These are phyloP conservation scores for Haliclona indistincta DNA, from an alignment of 37 sponge, comb jelly and placozoan species.

Conservation along the genomic window DNA sequence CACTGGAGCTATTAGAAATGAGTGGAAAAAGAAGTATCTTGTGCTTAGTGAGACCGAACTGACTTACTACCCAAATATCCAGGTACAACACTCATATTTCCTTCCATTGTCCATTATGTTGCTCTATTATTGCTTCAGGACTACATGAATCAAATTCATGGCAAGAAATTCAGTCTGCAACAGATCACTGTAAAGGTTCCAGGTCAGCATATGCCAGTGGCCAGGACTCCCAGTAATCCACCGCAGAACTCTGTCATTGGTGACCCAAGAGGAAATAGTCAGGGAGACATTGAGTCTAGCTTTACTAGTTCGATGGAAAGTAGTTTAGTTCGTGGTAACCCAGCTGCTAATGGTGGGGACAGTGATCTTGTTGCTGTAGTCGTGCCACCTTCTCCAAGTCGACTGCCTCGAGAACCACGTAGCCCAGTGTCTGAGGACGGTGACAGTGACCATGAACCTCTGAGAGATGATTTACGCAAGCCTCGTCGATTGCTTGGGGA, in stretches of 20 bases:
- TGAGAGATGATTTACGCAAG: neutral
- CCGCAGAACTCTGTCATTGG: neutral
- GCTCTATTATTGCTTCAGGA: constrained; percentile 47
- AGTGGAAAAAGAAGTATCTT: constrained; percentile 94
- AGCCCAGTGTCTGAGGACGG: neutral
- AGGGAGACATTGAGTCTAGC: neutral
- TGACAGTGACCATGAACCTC: neutral
- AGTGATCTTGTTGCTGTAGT: neutral
- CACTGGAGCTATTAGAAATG: constrained; percentile 42
- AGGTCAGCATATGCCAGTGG: constrained; percentile 38
- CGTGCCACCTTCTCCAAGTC: neutral
- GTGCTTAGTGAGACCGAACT: constrained; percentile 58
- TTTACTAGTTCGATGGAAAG: neutral
- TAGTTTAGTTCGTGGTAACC: neutral
- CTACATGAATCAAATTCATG: constrained; percentile 75
- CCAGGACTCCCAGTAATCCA: neutral
- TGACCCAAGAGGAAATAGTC: no score
- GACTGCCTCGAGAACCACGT: neutral
- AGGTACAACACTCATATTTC: constrained; percentile 34
- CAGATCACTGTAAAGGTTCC: constrained; percentile 79
- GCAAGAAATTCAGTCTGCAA: constrained; percentile 64
- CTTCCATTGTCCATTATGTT: neutral
- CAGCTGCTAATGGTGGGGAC: neutral
- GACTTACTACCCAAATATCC: constrained; percentile 83
- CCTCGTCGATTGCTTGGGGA: neutral